These are phyloP conservation scores for Acrobasis repandana DNA, from an alignment of 2,888 invertebrate species.

Conservation along the genomic window DNA sequence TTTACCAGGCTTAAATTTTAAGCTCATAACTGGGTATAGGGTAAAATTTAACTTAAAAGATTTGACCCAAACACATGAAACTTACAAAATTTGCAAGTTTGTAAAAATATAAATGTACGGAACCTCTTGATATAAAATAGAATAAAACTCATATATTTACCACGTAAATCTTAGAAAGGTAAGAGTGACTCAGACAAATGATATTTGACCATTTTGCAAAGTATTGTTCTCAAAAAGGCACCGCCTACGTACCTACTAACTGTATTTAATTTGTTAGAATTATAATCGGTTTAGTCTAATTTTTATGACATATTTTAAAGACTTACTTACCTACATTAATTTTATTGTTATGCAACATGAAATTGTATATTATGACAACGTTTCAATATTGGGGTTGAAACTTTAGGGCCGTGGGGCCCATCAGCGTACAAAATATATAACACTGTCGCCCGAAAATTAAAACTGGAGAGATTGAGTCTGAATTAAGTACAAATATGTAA, in stretches of 20 bases:
- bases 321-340: neutral
- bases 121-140: conserved; percentile 23
- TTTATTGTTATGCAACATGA: neutral
- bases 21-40: no score
- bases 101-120: neutral
- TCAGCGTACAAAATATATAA: no score
- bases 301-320: neutral
- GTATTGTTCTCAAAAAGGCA: conserved; percentile 18
- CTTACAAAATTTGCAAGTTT: no score
- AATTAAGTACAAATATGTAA: no score
- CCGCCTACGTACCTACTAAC: conserved; percentile 17
- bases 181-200: conserved; percentile 42
- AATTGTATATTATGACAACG: no score
- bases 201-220: conserved; percentile 23
- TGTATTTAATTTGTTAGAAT: conserved; percentile 13
- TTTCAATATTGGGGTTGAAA: no score
- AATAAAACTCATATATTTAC: conserved; percentile 28
- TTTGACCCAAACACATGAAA: no score
- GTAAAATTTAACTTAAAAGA: no score
- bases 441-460: no score
- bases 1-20: no score
- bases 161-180: conserved; percentile 32
- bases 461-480: no score
- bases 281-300: conserved; percentile 1
- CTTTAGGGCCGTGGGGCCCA: no score